phyloP scores from a whole-genome alignment of 2,797 vertebrate genomes.

The Amblyopsis hoosieri region DNA sequence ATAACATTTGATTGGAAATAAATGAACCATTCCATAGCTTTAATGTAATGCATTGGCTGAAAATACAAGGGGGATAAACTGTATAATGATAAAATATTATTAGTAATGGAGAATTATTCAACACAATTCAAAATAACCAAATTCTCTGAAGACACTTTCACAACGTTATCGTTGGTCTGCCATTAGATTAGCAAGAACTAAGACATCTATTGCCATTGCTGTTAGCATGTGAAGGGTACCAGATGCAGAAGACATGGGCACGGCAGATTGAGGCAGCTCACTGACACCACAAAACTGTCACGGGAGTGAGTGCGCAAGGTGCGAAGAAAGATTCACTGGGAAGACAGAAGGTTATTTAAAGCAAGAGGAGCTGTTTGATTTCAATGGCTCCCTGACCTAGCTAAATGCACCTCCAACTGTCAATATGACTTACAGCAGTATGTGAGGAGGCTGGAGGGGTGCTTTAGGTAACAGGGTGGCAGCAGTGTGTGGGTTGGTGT shows the following conservation, averaged over 20 bases:
- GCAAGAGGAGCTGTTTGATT: slow-evolving; percentile 36
- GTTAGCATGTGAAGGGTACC: slow-evolving; percentile 46
- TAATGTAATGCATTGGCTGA: too few species aligned
- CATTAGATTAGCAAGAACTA: slow-evolving; percentile 14
- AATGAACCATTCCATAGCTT: too few species aligned
- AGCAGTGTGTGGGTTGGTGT: slow-evolving; percentile 70
- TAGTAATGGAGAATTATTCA: background rate
- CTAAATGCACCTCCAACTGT: slow-evolving; percentile 37
- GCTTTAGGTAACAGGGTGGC: slow-evolving; percentile 50
- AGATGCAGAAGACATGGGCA: slow-evolving; percentile 48
- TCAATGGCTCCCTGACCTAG: slow-evolving; percentile 36
- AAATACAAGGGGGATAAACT: too few species aligned
- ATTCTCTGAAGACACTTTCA: background rate
- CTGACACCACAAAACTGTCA: slow-evolving; percentile 57
- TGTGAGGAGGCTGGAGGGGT: background rate
- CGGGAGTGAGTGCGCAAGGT: slow-evolving; percentile 53
- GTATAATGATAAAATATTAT: too few species aligned
- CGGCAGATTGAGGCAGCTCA: slow-evolving; percentile 71
- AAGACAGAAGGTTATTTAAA: slow-evolving; percentile 63
- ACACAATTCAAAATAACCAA: background rate
- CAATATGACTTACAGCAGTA: slow-evolving; percentile 39
- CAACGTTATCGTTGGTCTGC: background rate
- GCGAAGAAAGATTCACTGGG: slow-evolving; percentile 63
- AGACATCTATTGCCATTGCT: slow-evolving; percentile 27
- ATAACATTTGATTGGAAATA: too few species aligned